Evolutionary conservation across 2,113 vertebrate genomes (phyloP), one percentile per base, ranked within the genome.

Genomic region (Pseudorasbora parva): DNA sequence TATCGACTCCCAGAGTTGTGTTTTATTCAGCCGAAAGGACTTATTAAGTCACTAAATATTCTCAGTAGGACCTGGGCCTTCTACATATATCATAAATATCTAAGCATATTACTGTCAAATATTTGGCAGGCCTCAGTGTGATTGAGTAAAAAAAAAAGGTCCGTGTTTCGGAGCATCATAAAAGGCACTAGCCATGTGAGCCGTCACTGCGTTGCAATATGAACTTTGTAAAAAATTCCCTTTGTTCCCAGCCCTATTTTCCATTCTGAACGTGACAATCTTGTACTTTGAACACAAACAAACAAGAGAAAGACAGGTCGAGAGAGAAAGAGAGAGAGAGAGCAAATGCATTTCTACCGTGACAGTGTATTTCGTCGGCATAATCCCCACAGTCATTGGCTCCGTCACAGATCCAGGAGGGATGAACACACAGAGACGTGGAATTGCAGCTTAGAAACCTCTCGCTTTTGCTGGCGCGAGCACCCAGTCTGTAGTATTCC

Each of bases 341-440:
- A 23, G 12, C 8, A 41, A 21, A 68, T 60, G 43, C 62, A 51
- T 45, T 95, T 33, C 17, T 95, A 97, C 96, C 94, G 91, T 93
- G 93, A 78, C 96, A 97, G 85, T 93, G 95, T 5, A 94, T 84
- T 89, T 97, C 96, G 90, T 97, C 96, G 21, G 95, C 94, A 77
- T 94, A 95, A 92, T 97, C 96, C 62, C 96, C 96, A 54, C 96
- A 97, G 89, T 97, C 96, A 57, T 97, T 96, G 83, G 95, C 94
- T 2, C 96, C 96, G 87, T 97, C 96, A 49, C 96, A 97, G 84
- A 96, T 91, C 96, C 96, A 97, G 81, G 93, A 92, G 3, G 95
- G 94, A 87, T 96, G 93, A 88, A 97, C 91, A 87, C 96, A 97
- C 72, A 97, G 93, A 4, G 96, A 97, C 19, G 96, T 96, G 0